These are phyloP conservation scores for Crax fasciolata DNA, from an alignment of 2,797 vertebrate species.

Conservation along the genomic window DNA sequence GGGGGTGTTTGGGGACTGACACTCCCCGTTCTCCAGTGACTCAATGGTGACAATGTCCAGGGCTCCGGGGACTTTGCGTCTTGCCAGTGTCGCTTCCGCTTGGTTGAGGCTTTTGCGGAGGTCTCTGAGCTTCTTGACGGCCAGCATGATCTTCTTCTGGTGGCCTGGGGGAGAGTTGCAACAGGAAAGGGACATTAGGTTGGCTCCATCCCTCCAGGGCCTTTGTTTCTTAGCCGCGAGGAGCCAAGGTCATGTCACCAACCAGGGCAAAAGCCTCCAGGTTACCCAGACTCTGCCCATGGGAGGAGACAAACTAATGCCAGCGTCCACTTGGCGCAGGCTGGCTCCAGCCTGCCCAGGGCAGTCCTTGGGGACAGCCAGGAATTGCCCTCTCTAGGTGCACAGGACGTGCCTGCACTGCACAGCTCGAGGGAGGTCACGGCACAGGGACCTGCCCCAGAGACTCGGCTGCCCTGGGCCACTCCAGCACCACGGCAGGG, in stretches of 20 bases:
- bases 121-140: conserved; percentile 92
- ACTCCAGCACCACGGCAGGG: neutral
- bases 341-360: neutral
- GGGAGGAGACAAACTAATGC: neutral
- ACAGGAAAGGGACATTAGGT: neutral
- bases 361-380: neutral
- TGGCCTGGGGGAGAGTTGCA: conserved; percentile 86
- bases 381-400: neutral
- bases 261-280: neutral
- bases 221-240: conserved; percentile 27
- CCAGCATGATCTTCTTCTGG: conserved; percentile 98
- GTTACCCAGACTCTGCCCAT: neutral
- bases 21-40: conserved; percentile 82
- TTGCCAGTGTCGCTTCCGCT: conserved; percentile 74
- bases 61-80: conserved; percentile 77
- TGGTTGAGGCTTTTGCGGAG: conserved; percentile 86
- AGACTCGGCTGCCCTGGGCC: neutral
- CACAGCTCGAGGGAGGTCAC: fast-evolving
- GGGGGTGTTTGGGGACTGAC: conserved; percentile 78
- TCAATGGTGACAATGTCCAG: conserved; percentile 88
- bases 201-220: neutral
- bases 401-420: neutral
- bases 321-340: neutral
- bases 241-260: neutral
- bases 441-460: neutral